These are phyloP conservation scores for Chymomyza caudatula DNA, from an alignment of 2,888 invertebrate genomes.

Conservation along the genomic window DNA sequence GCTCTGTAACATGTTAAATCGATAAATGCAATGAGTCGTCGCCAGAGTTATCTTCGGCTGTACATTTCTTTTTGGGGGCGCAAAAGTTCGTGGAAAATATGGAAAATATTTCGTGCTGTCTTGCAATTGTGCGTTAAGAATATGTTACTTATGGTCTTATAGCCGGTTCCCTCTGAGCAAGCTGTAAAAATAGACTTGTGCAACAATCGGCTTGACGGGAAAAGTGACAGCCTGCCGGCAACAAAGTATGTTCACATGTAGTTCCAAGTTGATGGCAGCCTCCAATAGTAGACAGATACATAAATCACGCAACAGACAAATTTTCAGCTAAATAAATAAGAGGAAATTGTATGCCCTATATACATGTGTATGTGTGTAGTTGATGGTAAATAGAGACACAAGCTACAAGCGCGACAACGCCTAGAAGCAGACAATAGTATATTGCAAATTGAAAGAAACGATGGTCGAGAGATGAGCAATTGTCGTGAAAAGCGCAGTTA, in stretches of 20 bases:
- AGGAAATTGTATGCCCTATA: slow-evolving; percentile 10
- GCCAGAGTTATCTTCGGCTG: slow-evolving; percentile 12
- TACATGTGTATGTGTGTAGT: neutral
- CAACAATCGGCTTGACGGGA: neutral
- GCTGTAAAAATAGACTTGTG: slow-evolving; percentile 25
- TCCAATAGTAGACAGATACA: neutral
- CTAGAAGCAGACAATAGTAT: neutral
- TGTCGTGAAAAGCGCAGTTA: neutral
- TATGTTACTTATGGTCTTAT: slow-evolving; percentile 52
- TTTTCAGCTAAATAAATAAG: slow-evolving; percentile 57
- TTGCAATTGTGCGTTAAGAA: slow-evolving; percentile 58
- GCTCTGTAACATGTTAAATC: slow-evolving; percentile 48
- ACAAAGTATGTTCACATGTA: slow-evolving; percentile 21
- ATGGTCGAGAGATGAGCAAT: neutral
- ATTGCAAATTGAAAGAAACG: neutral
- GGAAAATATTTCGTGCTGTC: slow-evolving; percentile 23
- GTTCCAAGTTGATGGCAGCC: neutral
- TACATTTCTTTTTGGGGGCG: slow-evolving; percentile 30
- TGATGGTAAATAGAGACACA: slow-evolving; percentile 17
- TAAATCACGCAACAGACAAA: slow-evolving; percentile 40
- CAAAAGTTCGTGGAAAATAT: slow-evolving; percentile 33
- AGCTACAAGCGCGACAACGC: neutral
- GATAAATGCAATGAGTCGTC: slow-evolving; percentile 62
- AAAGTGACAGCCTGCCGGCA: slow-evolving; percentile 15
- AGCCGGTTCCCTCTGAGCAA: slow-evolving; percentile 11